These are phyloP conservation scores for Bombus affinis DNA, from an alignment of 1,140 invertebrate genomes.

Conservation along the genomic window DNA sequence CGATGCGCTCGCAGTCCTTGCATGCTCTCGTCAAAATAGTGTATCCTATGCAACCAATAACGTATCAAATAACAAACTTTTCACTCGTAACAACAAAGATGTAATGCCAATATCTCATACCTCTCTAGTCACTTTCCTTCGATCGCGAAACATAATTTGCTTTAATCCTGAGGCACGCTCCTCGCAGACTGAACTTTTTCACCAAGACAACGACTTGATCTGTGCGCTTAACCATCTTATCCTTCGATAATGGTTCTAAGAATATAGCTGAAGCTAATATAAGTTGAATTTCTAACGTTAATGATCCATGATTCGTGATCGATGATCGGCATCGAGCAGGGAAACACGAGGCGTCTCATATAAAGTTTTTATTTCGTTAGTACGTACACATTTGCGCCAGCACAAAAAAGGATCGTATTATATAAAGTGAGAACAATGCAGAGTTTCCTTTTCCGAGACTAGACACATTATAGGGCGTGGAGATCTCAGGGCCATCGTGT, in stretches of 20 bases:
- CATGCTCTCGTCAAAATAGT: background rate
- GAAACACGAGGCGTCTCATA: conserved; percentile 48
- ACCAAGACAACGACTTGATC: too few species aligned
- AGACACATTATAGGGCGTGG: conserved; percentile 56
- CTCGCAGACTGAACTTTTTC: too few species aligned
- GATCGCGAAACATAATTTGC: background rate
- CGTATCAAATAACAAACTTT: background rate
- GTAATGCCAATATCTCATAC: background rate
- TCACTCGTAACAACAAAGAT: background rate
- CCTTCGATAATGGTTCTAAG: background rate
- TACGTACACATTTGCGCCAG: conserved; percentile 77
- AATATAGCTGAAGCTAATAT: too few species aligned
- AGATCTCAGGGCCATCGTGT: conserved; percentile 12
- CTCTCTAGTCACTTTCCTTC: too few species aligned
- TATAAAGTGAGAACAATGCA: conserved; percentile 62
- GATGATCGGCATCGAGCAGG: background rate
- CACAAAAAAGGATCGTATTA: conserved; percentile 72
- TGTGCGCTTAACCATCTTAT: background rate
- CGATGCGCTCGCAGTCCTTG: conserved; percentile 16
- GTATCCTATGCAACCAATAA: background rate
- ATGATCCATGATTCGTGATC: background rate
- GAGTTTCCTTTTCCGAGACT: conserved; percentile 66
- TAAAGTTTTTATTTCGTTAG: conserved; percentile 75
- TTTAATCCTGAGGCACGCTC: background rate
- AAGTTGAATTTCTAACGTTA: background rate